These are phyloP conservation scores for Mellivora capensis DNA, from an alignment of 2,113 vertebrate species.

Conservation along the genomic window DNA sequence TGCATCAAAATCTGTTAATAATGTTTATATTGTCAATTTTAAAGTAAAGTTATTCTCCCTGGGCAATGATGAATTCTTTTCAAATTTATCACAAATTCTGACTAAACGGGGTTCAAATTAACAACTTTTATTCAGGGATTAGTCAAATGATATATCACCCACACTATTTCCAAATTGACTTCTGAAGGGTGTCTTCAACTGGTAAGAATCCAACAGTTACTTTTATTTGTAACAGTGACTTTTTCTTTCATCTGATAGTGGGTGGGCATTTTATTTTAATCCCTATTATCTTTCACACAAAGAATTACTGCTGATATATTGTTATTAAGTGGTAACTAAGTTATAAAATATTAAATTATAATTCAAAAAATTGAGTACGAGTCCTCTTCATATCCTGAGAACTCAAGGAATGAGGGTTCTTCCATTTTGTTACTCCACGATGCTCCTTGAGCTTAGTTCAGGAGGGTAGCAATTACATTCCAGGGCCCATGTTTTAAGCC, in stretches of 20 bases:
- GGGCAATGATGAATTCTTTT: constrained; percentile 26
- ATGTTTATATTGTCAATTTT: constrained; percentile 43
- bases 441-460: not conserved
- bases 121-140: not conserved
- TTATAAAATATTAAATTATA: not conserved
- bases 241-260: not conserved
- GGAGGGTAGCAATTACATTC: not conserved
- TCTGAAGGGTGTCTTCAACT: not conserved
- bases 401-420: not conserved
- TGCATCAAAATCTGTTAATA: constrained; percentile 36
- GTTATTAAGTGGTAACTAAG: not conserved
- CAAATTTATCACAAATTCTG: constrained; percentile 39
- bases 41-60: constrained; percentile 6
- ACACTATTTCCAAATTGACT: not conserved
- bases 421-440: not conserved
- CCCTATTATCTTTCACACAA: not conserved
- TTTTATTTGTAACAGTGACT: not conserved
- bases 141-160: not conserved
- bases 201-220: not conserved
- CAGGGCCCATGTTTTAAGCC: not conserved
- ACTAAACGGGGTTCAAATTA: not conserved
- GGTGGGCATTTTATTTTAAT: not conserved
- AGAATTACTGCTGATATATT: not conserved
- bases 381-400: not conserved
- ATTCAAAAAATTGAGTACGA: not conserved